Conservation (phyloP, 2,113 vertebrate species). For the Numenius arquata region DNA sequence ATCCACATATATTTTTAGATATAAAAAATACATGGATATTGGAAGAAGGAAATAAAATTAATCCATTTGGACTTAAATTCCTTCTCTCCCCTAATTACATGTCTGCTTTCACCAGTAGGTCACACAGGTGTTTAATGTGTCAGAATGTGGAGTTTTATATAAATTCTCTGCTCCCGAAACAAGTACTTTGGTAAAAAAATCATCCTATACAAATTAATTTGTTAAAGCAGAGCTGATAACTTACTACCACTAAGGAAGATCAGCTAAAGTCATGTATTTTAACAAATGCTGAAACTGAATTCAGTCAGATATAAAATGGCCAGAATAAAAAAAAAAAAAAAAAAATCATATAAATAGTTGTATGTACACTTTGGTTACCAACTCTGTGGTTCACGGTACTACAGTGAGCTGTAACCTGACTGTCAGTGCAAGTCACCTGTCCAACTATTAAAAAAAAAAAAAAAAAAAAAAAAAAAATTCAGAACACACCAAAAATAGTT, state of each 20-base stretch:
- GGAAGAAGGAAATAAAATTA: background rate
- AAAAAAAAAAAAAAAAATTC: background rate
- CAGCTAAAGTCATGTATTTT: background rate
- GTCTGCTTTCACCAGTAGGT: background rate
- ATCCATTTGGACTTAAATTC: background rate
- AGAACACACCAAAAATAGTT: background rate
- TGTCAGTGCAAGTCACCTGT: conserved; percentile 57
- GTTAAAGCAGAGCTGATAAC: background rate
- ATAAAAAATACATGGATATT: background rate
- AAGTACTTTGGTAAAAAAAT: background rate
- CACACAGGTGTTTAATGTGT: background rate
- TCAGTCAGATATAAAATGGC: conserved; percentile 5
- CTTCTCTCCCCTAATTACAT: background rate
- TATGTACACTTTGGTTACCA: conserved; percentile 45
- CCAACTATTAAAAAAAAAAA: conserved; percentile 1
- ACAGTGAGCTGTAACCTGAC: conserved; percentile 38
- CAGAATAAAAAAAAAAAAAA: background rate
- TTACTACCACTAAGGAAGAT: background rate
- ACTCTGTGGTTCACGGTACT: background rate
- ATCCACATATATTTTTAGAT: background rate
- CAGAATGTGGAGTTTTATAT: background rate
- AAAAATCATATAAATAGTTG: conserved; percentile 62
- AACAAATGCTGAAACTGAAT: conserved; percentile 35
- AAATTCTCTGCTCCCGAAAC: background rate
- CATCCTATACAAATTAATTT: background rate